Base-by-base conservation (phyloP, 35 echinoderm and acorn worm genomes). In the Antedon bifida region DNA sequence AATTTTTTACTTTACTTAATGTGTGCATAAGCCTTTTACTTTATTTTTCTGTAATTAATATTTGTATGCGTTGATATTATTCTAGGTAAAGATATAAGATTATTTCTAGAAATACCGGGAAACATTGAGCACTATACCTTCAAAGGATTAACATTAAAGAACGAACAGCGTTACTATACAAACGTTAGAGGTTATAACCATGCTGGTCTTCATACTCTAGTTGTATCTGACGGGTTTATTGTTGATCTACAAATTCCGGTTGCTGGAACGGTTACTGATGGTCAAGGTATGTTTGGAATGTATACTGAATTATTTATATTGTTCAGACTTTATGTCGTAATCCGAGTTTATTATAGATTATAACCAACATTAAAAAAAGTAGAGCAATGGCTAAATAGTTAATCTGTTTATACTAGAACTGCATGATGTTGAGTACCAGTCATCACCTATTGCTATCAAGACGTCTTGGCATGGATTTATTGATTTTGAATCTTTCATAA, bases 371-470 rank as follows among this genome's bases (percentile, higher is more conserved):
- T 14, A 35, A 12, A 29, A 34, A 7, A 5, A 26, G 36, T 7
- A 2, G 2, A 10, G 31, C 31, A 29, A 42, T 42, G 1, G 39
- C 10, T 13, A 21, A 17, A 26, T 79, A 21, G 13, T 36, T 81
- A 17, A 17, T n/a, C n/a, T 44, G 5, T 44, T 82, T 42, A 29
- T 44, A 1, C 31, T 31, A 85, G 86, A 36, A 17, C 78, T 88
- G 1, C 86, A 88, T 75, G 86, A 88, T 36, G 36, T 82, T 38
- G 79, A 88, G 1, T 88, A 82, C 79, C 86, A 88, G 51, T 82
- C 81, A 35, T 82, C 86, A 0, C 81, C 38, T 36, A 38, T 32
- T 11, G 3, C 82, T 35, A 39, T 88, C 26, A 64, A 78, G 39
- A 79, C 86, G n/a, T n/a, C n/a, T n/a, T n/a, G n/a, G n/a, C n/a